Percentiles rank a stretch among this genome's conserved stretches.
These are phyloP conservation scores for Crematogaster levior DNA, from an alignment of 2,888 invertebrate species.

Conservation along the genomic window DNA sequence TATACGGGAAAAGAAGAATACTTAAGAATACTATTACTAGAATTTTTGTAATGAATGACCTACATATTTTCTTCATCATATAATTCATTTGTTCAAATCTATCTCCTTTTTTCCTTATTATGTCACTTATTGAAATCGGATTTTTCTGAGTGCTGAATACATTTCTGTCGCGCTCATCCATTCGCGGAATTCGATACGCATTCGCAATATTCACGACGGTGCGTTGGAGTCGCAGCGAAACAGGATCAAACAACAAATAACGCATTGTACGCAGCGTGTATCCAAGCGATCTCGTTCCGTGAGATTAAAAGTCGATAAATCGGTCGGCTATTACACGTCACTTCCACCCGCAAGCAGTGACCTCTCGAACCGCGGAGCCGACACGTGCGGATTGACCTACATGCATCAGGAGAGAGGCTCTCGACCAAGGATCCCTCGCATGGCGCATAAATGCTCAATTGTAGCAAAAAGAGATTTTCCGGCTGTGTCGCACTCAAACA, in stretches of 20 bases:
- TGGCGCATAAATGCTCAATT: constrained; percentile 1
- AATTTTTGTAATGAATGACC: neutral
- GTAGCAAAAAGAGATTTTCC: constrained; percentile 21
- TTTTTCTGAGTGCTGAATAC: neutral
- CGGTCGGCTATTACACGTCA: constrained; percentile 42
- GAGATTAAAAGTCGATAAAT: constrained; percentile 47
- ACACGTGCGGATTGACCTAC: constrained; percentile 50
- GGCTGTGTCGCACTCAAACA: neutral
- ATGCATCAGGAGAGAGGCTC: constrained; percentile 23
- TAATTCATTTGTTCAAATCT: neutral
- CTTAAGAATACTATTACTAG: neutral
- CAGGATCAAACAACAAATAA: constrained; percentile 5
- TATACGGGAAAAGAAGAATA: neutral
- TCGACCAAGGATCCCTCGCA: constrained; percentile 17
- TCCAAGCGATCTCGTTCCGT: constrained; percentile 5
- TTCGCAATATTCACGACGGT: neutral
- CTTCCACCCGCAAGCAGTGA: constrained; percentile 40
- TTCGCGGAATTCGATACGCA: neutral
- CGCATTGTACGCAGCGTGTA: neutral
- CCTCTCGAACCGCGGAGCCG: constrained; percentile 37
- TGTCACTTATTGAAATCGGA: neutral
- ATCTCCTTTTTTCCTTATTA: neutral
- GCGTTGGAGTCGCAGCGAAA: neutral
- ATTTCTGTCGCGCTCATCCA: neutral
- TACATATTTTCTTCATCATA: neutral